Evolutionary conservation across 2,797 vertebrate genomes (phyloP).

Genomic region (Liparis tanakae): DNA sequence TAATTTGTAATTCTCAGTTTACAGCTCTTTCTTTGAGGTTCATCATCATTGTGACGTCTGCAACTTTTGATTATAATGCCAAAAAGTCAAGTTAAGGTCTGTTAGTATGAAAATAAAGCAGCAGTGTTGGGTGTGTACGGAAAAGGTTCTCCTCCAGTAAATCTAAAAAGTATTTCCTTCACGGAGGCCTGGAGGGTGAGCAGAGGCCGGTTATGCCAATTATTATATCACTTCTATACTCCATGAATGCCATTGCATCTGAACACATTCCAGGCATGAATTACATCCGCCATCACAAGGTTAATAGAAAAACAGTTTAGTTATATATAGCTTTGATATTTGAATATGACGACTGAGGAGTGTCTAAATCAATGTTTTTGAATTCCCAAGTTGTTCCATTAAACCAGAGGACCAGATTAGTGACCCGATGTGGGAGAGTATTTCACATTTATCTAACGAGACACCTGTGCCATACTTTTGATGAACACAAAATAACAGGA

Average conservation of each 20-base stretch:
- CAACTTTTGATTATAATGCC: not conserved
- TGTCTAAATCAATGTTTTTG: not conserved
- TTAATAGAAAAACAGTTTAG: not conserved
- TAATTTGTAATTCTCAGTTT: not conserved
- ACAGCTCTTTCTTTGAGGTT: not conserved
- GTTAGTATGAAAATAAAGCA: slow-evolving; percentile 9
- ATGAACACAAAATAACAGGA: slow-evolving; percentile 1
- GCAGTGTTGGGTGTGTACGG: not conserved
- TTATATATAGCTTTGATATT: not conserved
- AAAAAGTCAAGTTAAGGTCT: not conserved
- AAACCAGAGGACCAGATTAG: not conserved
- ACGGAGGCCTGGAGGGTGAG: not conserved
- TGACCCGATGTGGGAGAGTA: not conserved
- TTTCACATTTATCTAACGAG: not conserved
- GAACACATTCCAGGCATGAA: not conserved
- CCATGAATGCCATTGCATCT: not conserved
- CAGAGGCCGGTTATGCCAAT: not conserved
- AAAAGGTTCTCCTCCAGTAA: not conserved
- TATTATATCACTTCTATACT: not conserved
- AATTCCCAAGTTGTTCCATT: not conserved
- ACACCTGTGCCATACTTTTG: not conserved
- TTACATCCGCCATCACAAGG: not conserved
- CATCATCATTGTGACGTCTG: not conserved
- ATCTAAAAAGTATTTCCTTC: slow-evolving; percentile 14
- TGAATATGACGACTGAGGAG: not conserved